Evolutionary conservation across 1,140 invertebrate genomes (phyloP).

Genomic region (Aleiodes sp.): DNA sequence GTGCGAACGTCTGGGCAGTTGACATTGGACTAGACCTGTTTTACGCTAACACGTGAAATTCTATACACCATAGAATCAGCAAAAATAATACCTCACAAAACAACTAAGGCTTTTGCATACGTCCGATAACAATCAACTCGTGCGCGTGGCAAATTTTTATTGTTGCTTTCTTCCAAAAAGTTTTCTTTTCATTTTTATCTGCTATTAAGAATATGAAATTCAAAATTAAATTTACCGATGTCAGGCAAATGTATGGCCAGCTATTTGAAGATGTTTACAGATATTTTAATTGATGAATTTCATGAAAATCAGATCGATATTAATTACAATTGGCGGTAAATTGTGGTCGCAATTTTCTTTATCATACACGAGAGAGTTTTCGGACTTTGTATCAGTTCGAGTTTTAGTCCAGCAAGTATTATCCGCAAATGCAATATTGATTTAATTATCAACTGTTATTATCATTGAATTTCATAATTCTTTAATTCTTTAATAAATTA

Average conservation of each 20-base stretch:
- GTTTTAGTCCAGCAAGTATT: not conserved
- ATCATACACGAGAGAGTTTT: not conserved
- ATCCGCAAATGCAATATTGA: not conserved
- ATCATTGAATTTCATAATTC: no score
- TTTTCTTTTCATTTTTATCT: not conserved
- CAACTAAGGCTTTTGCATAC: not conserved
- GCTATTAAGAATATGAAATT: no score
- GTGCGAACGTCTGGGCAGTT: not conserved
- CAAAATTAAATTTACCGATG: no score
- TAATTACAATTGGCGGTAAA: no score
- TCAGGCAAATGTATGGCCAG: no score
- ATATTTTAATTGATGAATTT: no score
- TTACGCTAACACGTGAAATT: conserved; percentile 16
- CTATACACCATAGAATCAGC: conserved; percentile 25
- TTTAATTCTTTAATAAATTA: no score
- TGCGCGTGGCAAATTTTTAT: not conserved
- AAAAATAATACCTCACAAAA: conserved; percentile 17
- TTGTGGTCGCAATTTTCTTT: not conserved
- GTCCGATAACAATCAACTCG: conserved; percentile 1
- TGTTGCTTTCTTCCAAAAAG: no score
- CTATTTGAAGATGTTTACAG: no score
- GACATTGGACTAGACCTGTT: conserved; percentile 17
- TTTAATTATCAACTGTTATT: not conserved
- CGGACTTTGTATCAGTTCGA: not conserved
- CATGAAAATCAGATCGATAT: no score